Evolutionary conservation across 2,888 invertebrate species (phyloP).

Genomic region (Oithona nana): DNA sequence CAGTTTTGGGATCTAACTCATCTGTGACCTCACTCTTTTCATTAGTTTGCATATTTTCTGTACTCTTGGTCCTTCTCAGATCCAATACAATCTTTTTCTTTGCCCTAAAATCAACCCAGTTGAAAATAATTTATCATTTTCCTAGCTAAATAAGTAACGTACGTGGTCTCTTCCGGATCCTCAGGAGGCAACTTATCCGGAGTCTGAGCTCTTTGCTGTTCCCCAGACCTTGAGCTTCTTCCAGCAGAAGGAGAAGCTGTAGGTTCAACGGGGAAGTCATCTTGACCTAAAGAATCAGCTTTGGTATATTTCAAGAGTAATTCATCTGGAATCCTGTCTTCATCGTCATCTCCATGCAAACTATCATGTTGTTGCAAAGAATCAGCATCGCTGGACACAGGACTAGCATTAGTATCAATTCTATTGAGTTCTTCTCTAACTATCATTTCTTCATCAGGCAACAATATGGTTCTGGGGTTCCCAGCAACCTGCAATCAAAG

Average conservation of each 20-base stretch:
- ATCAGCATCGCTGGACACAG: background rate
- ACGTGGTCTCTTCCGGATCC: background rate
- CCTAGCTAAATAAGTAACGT: background rate
- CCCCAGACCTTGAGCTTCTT: background rate
- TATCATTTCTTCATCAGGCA: background rate
- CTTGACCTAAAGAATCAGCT: background rate
- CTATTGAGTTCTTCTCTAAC: background rate
- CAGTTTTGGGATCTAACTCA: too few relatives aligned
- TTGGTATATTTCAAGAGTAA: slow-evolving; percentile 4
- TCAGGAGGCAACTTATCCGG: background rate
- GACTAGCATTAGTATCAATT: background rate
- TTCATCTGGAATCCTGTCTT: slow-evolving; percentile 9
- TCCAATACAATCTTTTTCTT: background rate
- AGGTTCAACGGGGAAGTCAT: background rate
- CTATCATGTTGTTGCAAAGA: background rate
- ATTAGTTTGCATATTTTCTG: background rate
- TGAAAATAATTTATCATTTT: too few relatives aligned
- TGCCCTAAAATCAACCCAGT: background rate
- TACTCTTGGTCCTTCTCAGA: background rate
- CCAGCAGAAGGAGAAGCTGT: background rate
- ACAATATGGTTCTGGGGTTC: background rate
- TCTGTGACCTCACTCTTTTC: background rate
- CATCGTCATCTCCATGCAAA: slow-evolving; percentile 8
- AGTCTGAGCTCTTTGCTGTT: background rate
- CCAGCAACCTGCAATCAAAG: background rate